Conservation (phyloP, 2,888 invertebrate genomes). For the Endotricha flammealis region DNA sequence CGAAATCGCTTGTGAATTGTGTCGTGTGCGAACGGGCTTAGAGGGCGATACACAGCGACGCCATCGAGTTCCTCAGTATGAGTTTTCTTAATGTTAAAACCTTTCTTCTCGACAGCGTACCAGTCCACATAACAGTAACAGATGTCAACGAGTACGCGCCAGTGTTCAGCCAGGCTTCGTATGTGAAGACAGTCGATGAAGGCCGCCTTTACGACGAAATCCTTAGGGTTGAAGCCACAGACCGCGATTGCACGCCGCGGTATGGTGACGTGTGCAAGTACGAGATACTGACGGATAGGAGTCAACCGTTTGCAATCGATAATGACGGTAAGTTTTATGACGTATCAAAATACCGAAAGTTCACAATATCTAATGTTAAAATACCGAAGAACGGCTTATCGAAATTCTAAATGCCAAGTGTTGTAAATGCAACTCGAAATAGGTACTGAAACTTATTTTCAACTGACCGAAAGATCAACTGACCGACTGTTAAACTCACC, state of each 20-base stretch:
- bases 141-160: constrained; percentile 98
- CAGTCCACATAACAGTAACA: constrained; percentile 95
- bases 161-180: constrained; percentile 92
- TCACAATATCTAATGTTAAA: no score
- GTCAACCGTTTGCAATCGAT: constrained; percentile 92
- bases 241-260: constrained; percentile 96
- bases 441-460: no score
- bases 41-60: no score
- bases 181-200: constrained; percentile 93
- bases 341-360: no score
- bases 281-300: constrained; percentile 88
- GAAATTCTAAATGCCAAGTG: no score
- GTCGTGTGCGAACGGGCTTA: no score
- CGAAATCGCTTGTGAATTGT: no score
- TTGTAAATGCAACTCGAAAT: no score
- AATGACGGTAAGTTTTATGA: constrained; percentile 84
- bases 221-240: constrained; percentile 93
- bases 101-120: constrained; percentile 80
- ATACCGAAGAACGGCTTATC: no score
- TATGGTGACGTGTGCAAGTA: constrained; percentile 98
- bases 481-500: no score
- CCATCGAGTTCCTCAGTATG: no score
- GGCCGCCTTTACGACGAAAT: constrained; percentile 94
- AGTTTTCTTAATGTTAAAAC: neutral
- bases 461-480: no score